phyloP scores from a whole-genome alignment of 2,888 invertebrate genomes.

The Callimorpha dominula region DNA sequence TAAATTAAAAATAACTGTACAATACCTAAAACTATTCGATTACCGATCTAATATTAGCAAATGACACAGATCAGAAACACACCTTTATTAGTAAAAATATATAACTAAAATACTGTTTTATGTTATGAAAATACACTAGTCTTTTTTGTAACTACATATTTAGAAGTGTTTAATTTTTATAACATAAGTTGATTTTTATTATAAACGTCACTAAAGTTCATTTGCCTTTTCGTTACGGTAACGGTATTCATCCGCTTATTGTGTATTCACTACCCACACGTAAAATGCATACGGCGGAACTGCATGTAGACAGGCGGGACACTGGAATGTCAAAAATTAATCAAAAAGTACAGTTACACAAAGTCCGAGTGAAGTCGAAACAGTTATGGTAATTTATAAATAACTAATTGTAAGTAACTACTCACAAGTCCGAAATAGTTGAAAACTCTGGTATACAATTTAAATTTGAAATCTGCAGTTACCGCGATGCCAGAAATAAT shows the following conservation, averaged over 20 bases:
- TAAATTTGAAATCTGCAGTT: too few relatives aligned
- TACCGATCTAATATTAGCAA: neutral
- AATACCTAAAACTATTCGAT: neutral
- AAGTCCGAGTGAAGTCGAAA: neutral
- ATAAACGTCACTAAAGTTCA: conserved; percentile 36
- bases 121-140: neutral
- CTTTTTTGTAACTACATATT: neutral
- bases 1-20: neutral
- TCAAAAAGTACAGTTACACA: conserved; percentile 4
- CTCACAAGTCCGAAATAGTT: too few relatives aligned
- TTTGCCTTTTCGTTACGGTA: conserved; percentile 46
- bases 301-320: conserved; percentile 29
- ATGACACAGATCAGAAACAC: too few relatives aligned
- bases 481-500: neutral
- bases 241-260: conserved; percentile 45
- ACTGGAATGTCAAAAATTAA: conserved; percentile 8
- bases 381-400: neutral
- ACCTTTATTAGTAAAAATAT: neutral
- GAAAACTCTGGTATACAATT: too few relatives aligned
- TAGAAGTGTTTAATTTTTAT: neutral
- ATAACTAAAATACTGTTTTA: neutral
- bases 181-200: neutral
- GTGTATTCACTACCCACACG: conserved; percentile 46
- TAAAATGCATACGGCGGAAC: conserved; percentile 43
- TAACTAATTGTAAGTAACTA: too few relatives aligned